Percentiles rank a stretch among this genome's conserved stretches.
Conservation (phyloP, 2,797 vertebrate species). For the Gorsachius magnificus region DNA sequence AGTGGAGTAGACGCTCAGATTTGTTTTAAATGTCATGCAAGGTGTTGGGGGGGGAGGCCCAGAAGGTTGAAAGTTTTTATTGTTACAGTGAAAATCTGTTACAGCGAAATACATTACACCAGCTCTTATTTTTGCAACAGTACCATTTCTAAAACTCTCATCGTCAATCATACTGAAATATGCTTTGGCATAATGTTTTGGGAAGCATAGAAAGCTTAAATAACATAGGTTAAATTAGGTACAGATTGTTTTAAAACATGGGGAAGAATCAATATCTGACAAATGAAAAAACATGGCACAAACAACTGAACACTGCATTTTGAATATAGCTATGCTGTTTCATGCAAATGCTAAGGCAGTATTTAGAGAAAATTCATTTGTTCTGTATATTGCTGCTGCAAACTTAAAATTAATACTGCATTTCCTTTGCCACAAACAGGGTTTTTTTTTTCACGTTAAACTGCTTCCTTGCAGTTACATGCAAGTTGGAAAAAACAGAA, state of each 20-base stretch:
- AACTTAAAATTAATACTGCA: neutral
- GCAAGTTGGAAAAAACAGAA: constrained; percentile 35
- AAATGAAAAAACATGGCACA: constrained; percentile 8
- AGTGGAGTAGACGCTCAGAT: neutral
- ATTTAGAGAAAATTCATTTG: neutral
- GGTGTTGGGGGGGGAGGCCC: accelerated
- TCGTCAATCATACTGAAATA: neutral
- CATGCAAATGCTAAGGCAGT: neutral
- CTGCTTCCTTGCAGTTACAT: neutral
- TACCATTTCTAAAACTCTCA: neutral
- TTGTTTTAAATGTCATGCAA: neutral
- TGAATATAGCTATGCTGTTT: neutral
- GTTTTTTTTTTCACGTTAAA: neutral
- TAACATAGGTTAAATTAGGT: constrained; percentile 42
- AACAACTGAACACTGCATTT: neutral
- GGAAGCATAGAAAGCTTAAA: constrained; percentile 19
- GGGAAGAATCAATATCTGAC: constrained; percentile 1
- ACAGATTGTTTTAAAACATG: constrained; percentile 47
- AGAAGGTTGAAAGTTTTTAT: neutral
- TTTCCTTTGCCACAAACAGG: neutral
- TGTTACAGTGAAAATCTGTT: neutral
- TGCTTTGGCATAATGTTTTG: constrained; percentile 24
- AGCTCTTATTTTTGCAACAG: neutral
- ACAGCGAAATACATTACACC: neutral
- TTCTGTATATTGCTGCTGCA: neutral